Conservation (phyloP, 2,797 vertebrate species). For the Mycteria americana region DNA sequence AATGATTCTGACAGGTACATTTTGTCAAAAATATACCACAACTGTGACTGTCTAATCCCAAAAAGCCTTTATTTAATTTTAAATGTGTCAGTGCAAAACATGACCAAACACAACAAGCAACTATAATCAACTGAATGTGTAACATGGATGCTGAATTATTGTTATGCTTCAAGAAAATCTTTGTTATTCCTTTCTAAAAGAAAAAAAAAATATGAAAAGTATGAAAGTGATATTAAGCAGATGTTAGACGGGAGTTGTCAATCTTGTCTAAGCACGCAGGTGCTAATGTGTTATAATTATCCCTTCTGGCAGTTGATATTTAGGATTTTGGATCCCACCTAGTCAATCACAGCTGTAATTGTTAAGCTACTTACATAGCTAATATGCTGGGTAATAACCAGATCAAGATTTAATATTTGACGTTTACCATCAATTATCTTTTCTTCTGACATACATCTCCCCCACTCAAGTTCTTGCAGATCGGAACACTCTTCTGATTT, state of each 20-base stretch:
- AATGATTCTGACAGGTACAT: constrained; percentile 19
- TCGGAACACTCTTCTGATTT: constrained; percentile 63
- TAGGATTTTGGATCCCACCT: constrained; percentile 83
- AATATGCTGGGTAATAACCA: constrained; percentile 81
- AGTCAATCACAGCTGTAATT: constrained; percentile 84
- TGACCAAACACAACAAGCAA: constrained; percentile 65
- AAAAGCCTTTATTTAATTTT: constrained; percentile 49
- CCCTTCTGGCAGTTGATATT: constrained; percentile 83
- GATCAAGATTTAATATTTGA: constrained; percentile 84
- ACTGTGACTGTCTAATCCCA: constrained; percentile 50
- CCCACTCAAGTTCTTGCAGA: constrained; percentile 66
- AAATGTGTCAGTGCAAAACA: constrained; percentile 63
- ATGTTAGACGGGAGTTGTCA: constrained; percentile 81
- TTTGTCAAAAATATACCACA: constrained; percentile 51
- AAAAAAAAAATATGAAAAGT: constrained; percentile 67
- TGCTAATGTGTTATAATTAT: constrained; percentile 86
- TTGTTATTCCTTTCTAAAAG: constrained; percentile 70
- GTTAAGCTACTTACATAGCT: constrained; percentile 82
- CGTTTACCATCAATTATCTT: constrained; percentile 79
- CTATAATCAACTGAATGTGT: constrained; percentile 37
- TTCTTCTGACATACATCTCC: constrained; percentile 72
- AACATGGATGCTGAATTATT: constrained; percentile 70
- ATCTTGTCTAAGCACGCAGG: constrained; percentile 81
- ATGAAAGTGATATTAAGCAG: constrained; percentile 80
- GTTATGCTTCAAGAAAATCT: constrained; percentile 71